Evolutionary conservation across 1,140 invertebrate species (phyloP).

Genomic region (Caerostris extrusa): DNA sequence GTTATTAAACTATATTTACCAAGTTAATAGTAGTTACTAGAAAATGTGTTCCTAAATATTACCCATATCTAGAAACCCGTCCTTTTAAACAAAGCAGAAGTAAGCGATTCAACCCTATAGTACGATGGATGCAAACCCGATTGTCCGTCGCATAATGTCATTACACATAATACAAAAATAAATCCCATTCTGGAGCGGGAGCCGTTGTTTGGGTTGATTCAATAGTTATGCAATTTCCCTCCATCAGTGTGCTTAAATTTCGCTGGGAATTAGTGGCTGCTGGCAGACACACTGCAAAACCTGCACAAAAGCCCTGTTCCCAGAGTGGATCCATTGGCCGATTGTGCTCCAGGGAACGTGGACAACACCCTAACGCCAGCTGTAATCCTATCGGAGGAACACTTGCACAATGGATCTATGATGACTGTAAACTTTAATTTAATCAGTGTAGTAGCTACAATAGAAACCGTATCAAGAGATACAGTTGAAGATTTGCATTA

Average conservation of each 20-base stretch:
- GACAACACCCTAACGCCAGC: background rate
- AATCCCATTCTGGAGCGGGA: background rate
- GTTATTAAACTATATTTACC: too few species aligned
- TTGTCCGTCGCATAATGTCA: background rate
- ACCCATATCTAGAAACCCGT: too few species aligned
- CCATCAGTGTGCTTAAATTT: constrained; percentile 3
- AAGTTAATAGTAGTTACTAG: too few species aligned
- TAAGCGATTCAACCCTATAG: background rate
- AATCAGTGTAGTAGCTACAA: background rate
- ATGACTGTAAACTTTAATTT: constrained; percentile 16
- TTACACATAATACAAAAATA: constrained; percentile 9
- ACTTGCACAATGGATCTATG: background rate
- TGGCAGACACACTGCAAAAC: background rate
- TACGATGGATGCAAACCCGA: background rate
- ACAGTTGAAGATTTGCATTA: too few species aligned
- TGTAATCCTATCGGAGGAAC: background rate
- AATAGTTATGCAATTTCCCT: background rate
- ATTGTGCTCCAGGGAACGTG: background rate
- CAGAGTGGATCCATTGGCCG: background rate
- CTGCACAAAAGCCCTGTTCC: background rate
- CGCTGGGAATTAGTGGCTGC: background rate
- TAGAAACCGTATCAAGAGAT: too few species aligned
- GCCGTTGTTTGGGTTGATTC: background rate
- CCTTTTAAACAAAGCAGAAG: too few species aligned
- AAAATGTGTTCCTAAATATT: too few species aligned